A percentile compares a stretch with the other conserved stretches of the same genome.
These are phyloP conservation scores for Myiagra hebetior DNA, from an alignment of 2,113 vertebrate genomes.

Conservation along the genomic window DNA sequence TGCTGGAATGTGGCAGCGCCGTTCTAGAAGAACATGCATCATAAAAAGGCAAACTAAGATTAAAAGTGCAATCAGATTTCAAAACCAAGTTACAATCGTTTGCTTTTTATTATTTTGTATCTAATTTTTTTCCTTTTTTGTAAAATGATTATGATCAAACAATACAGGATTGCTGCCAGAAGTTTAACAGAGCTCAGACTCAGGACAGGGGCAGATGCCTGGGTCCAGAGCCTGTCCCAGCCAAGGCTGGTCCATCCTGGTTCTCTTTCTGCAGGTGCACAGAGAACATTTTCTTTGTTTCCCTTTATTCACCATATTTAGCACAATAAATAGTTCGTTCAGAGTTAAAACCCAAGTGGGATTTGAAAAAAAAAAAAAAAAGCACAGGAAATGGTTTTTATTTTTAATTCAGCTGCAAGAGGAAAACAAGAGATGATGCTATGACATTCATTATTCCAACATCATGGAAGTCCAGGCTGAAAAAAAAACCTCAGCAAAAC, in stretches of 20 bases:
- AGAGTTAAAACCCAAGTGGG: neutral
- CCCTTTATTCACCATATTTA: neutral
- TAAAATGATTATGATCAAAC: neutral
- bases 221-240: neutral
- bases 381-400: neutral
- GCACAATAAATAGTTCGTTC: fast-evolving
- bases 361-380: neutral
- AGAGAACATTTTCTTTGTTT: neutral
- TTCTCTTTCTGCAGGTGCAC: neutral
- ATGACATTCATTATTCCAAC: neutral
- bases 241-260: neutral
- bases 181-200: neutral
- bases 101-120: neutral
- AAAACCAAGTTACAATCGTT: neutral
- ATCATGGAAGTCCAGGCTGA: neutral
- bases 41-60: neutral
- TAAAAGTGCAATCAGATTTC: neutral
- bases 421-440: neutral
- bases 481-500: neutral
- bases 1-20: neutral
- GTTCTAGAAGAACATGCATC: neutral
- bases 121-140: neutral
- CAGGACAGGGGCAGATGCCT: neutral
- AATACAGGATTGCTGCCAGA: neutral
- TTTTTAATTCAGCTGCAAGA: neutral